These are phyloP conservation scores for Spermophilus dauricus DNA, from an alignment of 2,113 vertebrate genomes.

Conservation along the genomic window DNA sequence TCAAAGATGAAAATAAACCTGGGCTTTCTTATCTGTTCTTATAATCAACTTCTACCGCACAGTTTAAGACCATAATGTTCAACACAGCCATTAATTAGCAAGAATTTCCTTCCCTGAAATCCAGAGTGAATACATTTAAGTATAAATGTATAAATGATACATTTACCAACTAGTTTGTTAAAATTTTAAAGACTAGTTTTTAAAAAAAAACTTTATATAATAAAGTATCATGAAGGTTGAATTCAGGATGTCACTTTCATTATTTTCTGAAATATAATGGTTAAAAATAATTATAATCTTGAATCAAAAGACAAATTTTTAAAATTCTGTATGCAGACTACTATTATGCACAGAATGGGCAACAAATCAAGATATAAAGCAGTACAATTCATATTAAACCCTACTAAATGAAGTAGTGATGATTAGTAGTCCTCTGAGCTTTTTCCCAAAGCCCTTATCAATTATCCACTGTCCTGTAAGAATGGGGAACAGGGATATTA, in stretches of 20 bases:
- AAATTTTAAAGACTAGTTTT: background rate
- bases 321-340: background rate
- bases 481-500: background rate
- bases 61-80: background rate
- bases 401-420: accelerated
- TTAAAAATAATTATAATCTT: background rate
- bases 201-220: background rate
- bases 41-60: background rate
- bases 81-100: background rate
- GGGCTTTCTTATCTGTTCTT: background rate
- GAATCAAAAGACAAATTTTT: background rate
- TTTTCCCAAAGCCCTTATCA: too few species aligned
- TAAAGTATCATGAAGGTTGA: background rate
- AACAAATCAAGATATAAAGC: accelerated
- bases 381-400: accelerated
- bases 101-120: background rate
- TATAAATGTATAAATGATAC: background rate
- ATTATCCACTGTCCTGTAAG: background rate
- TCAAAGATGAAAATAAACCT: background rate
- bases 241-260: background rate
- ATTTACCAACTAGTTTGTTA: background rate
- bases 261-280: background rate
- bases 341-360: background rate
- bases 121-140: too few species aligned
- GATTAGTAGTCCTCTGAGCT: too few species aligned